A percentile compares a stretch with the other conserved stretches of the same genome.
phyloP scores from a whole-genome alignment of 2,888 invertebrate genomes.

The Mesopsocus fuscifrons region DNA sequence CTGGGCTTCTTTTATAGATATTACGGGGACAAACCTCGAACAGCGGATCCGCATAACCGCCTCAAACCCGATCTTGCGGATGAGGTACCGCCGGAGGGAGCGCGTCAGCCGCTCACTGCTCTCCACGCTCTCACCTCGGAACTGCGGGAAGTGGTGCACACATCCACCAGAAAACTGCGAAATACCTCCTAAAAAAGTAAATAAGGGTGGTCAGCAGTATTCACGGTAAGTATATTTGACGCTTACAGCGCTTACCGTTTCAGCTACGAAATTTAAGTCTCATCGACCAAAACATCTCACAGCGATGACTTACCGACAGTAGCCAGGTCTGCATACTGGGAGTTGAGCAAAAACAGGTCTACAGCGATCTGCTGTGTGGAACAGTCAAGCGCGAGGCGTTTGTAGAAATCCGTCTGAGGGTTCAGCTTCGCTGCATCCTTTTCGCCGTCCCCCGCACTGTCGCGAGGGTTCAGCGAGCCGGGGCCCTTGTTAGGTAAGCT shows the following conservation, averaged over 20 bases:
- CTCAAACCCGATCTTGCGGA: conserved; percentile 95
- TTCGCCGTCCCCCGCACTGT: conserved; percentile 61
- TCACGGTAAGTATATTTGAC: too few species aligned
- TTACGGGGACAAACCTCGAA: too few species aligned
- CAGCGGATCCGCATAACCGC: conserved; percentile 95
- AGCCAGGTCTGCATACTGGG: conserved; percentile 86
- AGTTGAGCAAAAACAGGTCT: conserved; percentile 84
- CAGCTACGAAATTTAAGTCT: too few species aligned
- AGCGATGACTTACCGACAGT: conserved; percentile 54
- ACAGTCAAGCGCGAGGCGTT: conserved; percentile 87
- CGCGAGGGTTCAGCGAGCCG: conserved; percentile 64
- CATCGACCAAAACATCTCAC: not conserved
- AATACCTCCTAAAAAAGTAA: conserved; percentile 46
- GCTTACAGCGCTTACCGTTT: too few species aligned
- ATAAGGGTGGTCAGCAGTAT: too few species aligned
- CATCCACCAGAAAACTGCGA: conserved; percentile 91
- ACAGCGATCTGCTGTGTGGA: conserved; percentile 91
- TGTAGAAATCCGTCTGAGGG: conserved; percentile 96
- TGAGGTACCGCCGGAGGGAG: conserved; percentile 72
- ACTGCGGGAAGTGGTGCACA: conserved; percentile 81
- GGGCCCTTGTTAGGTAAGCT: conserved; percentile 75
- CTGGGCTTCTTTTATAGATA: too few species aligned
- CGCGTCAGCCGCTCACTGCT: conserved; percentile 56
- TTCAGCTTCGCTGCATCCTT: conserved; percentile 74
- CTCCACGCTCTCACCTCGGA: conserved; percentile 46